Evolutionary conservation across 2,113 vertebrate species (phyloP).

Genomic region (Callospermophilus lateralis): DNA sequence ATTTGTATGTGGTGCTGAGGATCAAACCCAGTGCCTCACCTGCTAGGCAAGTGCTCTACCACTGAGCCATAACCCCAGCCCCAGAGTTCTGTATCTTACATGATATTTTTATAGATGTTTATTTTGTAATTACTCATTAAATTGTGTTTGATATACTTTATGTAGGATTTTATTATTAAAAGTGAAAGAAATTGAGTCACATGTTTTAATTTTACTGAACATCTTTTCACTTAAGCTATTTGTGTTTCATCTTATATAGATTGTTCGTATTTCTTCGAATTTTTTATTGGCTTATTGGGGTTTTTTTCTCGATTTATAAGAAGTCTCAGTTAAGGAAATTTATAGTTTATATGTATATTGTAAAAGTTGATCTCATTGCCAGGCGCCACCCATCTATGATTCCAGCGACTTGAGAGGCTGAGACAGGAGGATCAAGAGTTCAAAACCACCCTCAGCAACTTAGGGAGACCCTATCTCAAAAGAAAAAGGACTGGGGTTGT

Average conservation of each 20-base stretch:
- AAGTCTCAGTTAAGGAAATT: not conserved
- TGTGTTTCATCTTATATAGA: constrained; percentile 16
- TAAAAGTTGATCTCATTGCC: too few species aligned
- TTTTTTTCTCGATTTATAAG: not conserved
- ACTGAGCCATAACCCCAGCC: too few species aligned
- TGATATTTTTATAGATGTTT: constrained; percentile 7
- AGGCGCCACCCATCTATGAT: too few species aligned
- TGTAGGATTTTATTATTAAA: not conserved
- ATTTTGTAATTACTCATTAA: constrained; percentile 26
- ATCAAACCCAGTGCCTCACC: too few species aligned
- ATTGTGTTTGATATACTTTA: not conserved
- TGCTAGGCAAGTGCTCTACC: too few species aligned
- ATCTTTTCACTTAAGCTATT: constrained; percentile 42
- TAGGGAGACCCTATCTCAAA: too few species aligned
- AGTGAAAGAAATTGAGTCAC: not conserved
- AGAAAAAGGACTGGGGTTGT: too few species aligned
- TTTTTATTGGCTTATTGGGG: not conserved
- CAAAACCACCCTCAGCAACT: too few species aligned
- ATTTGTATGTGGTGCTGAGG: too few species aligned
- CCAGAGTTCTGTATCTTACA: not conserved
- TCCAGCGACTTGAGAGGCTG: too few species aligned
- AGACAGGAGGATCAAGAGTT: too few species aligned
- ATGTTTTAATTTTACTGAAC: not conserved
- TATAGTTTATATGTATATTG: too few species aligned
- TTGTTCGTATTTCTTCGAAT: not conserved